Evolutionary conservation across 2,113 vertebrate genomes (phyloP).

Genomic region (Candoia aspera): DNA sequence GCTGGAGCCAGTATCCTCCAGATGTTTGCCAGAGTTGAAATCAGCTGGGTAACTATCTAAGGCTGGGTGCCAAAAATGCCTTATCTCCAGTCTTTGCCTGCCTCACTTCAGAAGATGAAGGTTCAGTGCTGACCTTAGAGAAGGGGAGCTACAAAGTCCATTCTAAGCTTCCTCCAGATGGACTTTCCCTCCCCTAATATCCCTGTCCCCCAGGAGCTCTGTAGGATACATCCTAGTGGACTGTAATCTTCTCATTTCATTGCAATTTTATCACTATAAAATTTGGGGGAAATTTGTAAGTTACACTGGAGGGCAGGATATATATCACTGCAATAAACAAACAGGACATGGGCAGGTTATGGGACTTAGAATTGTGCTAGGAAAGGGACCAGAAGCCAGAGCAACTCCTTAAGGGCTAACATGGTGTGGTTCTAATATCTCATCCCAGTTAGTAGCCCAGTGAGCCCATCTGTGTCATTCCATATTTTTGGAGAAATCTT

Average conservation of each 20-base stretch:
- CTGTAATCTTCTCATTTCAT: not conserved
- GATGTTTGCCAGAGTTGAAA: not conserved
- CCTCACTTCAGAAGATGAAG: not conserved
- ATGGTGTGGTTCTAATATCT: not conserved
- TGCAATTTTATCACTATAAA: not conserved
- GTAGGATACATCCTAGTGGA: not conserved
- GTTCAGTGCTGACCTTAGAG: not conserved
- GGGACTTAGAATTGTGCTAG: not conserved
- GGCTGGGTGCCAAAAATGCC: not conserved
- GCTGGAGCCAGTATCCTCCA: not conserved
- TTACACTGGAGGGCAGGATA: not conserved
- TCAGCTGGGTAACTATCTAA: not conserved
- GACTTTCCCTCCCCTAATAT: not conserved
- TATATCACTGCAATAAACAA: not conserved
- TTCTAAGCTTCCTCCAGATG: not conserved
- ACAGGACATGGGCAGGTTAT: not conserved
- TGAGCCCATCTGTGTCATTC: not conserved
- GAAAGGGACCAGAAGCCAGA: not conserved
- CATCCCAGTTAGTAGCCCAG: not conserved
- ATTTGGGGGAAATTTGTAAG: not conserved
- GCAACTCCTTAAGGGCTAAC: not conserved
- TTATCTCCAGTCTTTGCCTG: not conserved
- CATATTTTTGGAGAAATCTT: not conserved
- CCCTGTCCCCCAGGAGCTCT: not conserved
- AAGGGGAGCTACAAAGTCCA: not conserved